Conservation (phyloP, 1,140 invertebrate genomes). For the Drosophila orosa region DNA sequence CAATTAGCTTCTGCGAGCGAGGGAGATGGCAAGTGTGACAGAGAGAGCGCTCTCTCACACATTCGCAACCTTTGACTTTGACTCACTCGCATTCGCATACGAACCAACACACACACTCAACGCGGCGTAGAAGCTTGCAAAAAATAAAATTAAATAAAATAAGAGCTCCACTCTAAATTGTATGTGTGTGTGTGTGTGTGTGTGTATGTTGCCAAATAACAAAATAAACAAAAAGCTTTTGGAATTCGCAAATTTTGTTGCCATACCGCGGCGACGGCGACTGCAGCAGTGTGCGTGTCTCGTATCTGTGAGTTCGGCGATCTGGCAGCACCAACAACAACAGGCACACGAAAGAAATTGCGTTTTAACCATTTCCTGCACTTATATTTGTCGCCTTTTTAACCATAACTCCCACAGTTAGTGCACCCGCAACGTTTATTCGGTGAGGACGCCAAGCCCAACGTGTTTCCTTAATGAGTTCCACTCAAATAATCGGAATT, state of each 20-base stretch:
- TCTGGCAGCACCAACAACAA: conserved; percentile 78
- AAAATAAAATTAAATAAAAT: conserved; percentile 50
- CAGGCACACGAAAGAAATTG: conserved; percentile 72
- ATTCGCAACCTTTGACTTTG: conserved; percentile 56
- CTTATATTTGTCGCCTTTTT: conserved; percentile 24
- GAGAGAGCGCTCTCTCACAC: conserved; percentile 38
- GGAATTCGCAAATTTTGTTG: conserved; percentile 69
- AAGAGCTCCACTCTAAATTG: conserved; percentile 25
- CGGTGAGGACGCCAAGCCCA: conserved; percentile 19
- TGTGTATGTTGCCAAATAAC: conserved; percentile 60
- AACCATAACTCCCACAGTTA: conserved; percentile 5
- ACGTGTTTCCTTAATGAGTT: conserved; percentile 47
- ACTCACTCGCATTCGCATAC: conserved; percentile 44
- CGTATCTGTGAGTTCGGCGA: conserved; percentile 49
- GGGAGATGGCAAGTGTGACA: conserved; percentile 30
- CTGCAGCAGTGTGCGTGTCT: conserved; percentile 13
- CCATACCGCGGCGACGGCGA: conserved; percentile 8
- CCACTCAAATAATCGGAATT: conserved; percentile 31
- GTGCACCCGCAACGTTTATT: conserved; percentile 5
- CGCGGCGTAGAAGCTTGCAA: conserved; percentile 51
- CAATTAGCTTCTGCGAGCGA: conserved; percentile 49
- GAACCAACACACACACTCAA: conserved; percentile 19
- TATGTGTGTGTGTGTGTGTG: conserved; percentile 43
- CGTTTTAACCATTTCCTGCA: conserved; percentile 65
- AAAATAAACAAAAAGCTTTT: conserved; percentile 57